Evolutionary conservation across 2,797 vertebrate species (phyloP).

Genomic region (Oreochromis mossambicus): DNA sequence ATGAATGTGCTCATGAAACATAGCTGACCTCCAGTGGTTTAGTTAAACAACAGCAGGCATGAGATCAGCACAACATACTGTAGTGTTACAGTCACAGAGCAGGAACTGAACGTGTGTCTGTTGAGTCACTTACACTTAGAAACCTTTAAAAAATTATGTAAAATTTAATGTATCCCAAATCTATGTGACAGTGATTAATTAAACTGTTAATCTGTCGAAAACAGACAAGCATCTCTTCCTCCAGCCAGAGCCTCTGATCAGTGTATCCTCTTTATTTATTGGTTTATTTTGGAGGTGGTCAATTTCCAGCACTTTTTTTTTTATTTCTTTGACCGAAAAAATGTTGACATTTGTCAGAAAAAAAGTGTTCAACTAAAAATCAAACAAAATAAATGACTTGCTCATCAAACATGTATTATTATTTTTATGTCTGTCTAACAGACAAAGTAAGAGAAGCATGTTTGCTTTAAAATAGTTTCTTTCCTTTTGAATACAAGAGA

Average conservation of each 20-base stretch:
- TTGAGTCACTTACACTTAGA: not conserved
- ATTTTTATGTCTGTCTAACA: not conserved
- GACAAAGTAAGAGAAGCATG: not conserved
- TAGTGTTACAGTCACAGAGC: not conserved
- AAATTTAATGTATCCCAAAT: not conserved
- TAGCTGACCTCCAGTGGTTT: conserved; percentile 56
- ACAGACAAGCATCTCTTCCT: not conserved
- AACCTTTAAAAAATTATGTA: not conserved
- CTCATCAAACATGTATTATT: not conserved
- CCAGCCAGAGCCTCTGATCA: not conserved
- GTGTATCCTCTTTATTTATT: not conserved
- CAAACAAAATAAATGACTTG: not conserved
- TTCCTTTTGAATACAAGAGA: not conserved
- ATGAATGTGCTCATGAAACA: not conserved
- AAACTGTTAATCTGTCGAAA: not conserved
- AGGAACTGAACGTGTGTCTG: not conserved
- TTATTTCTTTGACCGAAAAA: not conserved
- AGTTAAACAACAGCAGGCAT: not conserved
- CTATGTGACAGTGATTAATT: not conserved
- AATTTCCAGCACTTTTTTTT: not conserved
- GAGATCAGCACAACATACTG: not conserved
- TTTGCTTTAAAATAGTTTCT: not conserved
- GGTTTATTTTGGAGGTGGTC: not conserved
- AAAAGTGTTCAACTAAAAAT: not conserved
- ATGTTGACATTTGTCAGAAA: not conserved